A percentile compares a stretch with the other conserved stretches of the same genome.
phyloP scores from a whole-genome alignment of 2,113 vertebrate genomes.

The Notechis scutatus region DNA sequence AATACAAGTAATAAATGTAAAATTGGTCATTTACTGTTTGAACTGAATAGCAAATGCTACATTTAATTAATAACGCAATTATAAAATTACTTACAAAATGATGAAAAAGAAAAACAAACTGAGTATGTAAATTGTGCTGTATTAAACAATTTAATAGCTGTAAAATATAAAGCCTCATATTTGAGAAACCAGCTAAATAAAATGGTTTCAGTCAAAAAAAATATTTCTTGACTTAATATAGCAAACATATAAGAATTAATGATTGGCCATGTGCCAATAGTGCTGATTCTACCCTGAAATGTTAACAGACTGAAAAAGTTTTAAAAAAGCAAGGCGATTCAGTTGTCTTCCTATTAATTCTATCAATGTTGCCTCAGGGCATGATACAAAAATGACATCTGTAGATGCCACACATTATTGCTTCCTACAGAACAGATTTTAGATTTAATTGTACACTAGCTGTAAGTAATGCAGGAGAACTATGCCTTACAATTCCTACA shows the following conservation, averaged over 20 bases:
- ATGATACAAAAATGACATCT: conserved; percentile 18
- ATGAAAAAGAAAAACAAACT: background rate
- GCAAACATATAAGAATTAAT: background rate
- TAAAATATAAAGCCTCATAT: background rate
- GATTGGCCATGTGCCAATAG: background rate
- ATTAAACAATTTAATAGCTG: background rate
- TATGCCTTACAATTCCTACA: background rate
- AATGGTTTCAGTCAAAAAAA: background rate
- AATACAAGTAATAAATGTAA: background rate
- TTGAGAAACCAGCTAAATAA: background rate
- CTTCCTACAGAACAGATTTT: background rate
- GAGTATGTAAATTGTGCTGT: background rate
- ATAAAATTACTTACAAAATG: background rate
- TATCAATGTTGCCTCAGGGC: conserved; percentile 20
- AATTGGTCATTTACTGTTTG: background rate
- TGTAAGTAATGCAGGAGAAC: background rate
- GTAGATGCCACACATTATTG: conserved; percentile 25
- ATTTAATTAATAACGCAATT: background rate
- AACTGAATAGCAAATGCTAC: background rate
- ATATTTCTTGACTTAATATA: background rate
- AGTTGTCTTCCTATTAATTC: conserved; percentile 14
- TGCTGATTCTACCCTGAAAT: background rate
- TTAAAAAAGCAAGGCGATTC: conserved; percentile 2
- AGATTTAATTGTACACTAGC: background rate
- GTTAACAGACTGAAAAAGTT: background rate